Evolutionary conservation across 2,113 vertebrate species (phyloP), one percentile per base, ranked within the genome.

Genomic region (Bubalus kerabau): DNA sequence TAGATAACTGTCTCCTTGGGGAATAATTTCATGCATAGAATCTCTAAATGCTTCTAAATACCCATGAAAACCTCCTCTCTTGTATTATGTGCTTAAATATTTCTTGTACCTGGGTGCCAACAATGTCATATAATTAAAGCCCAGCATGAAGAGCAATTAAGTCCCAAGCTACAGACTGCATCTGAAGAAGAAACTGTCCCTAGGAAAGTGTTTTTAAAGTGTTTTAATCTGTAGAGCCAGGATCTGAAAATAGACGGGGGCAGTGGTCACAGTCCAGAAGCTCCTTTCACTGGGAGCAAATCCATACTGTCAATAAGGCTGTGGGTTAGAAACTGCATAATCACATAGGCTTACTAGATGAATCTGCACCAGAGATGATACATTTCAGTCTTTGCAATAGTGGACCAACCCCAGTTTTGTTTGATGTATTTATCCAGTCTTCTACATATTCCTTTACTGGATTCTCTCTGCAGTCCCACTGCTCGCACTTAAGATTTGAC

Each of bases 401-500:
- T 91, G 81, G 97, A 94, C 67, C 67, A 74, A 23, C 71, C 43
- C 90, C 90, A 87, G 60, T 67, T 97, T 89, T 92, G 83, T 89
- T 85, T 87, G 84, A 88, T 95, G 2, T 95, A 96, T 94, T 96
- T 89, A 85, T 95, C 32, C 5, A 60, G 87, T 64, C 5, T 54
- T 84, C 86, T 59, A 92, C 52, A 87, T 84, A 83, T 80, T 94
- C 19, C 46, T 96, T 97, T 87, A 43, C 54, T 46, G 83, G 85
- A 92, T 85, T 94, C 24, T 97, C 46, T 98, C 94, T 80, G 62
- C 92, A 97, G 78, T 97, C 81, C 95, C 82, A 40, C 2, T 96
- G 93, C 96, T 96, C 97, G 57, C 57, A 96, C 93, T 93, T 94
- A 89, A 92, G 71, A 96, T 95, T 59, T 54, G 95, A 98, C 92